Evolutionary conservation across 37 sponge, comb jelly and placozoan genomes (phyloP).

Genomic region (Chondrilla cf. caribensis): DNA sequence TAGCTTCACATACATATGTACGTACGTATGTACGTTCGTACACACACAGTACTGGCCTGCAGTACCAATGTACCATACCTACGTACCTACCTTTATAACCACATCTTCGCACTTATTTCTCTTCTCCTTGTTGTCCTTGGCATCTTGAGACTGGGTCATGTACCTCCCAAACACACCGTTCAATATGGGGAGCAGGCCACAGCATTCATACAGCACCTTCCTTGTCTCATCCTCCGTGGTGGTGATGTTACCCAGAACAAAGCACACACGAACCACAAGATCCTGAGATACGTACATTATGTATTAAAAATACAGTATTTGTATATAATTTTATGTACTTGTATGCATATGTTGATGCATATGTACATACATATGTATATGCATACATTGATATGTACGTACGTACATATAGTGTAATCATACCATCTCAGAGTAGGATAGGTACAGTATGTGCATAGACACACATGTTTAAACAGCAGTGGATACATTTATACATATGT

Average conservation of each 20-base stretch:
- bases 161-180: not conserved
- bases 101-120: constrained; percentile 62
- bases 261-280: constrained; percentile 73
- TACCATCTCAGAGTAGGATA: no score
- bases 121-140: not conserved
- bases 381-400: not conserved
- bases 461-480: no score
- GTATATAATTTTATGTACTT: not conserved
- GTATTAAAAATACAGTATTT: not conserved
- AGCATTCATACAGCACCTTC: constrained; percentile 19
- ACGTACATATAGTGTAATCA: not conserved
- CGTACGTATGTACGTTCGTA: constrained; percentile 7
- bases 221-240: constrained; percentile 35
- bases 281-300: constrained; percentile 62
- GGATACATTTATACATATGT: no score
- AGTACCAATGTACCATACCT: not conserved
- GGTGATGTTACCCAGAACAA: constrained; percentile 78
- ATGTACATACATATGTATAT: not conserved
- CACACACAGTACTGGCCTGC: no score
- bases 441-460: no score
- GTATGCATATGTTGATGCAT: no score
- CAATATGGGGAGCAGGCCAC: not conserved
- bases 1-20: constrained; percentile 1
- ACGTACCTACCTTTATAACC: constrained; percentile 63
- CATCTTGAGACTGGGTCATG: not conserved